Conservation (phyloP, 2,113 vertebrate species). For the Hipposideros armiger region DNA sequence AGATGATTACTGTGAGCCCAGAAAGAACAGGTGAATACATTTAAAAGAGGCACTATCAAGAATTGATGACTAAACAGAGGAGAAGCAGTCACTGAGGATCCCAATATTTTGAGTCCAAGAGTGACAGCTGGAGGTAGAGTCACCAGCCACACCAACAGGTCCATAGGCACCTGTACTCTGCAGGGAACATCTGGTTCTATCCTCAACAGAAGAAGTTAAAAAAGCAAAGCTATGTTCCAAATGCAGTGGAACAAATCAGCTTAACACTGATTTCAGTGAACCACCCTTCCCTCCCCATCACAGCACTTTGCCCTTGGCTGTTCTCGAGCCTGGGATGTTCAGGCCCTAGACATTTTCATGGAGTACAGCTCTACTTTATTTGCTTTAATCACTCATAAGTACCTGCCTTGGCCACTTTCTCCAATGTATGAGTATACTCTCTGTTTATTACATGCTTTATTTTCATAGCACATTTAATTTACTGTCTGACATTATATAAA, state of each 20-base stretch:
- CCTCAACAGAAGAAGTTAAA: not conserved
- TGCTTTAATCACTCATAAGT: not conserved
- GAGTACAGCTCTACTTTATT: not conserved
- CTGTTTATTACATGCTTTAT: not conserved
- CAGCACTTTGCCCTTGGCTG: not conserved
- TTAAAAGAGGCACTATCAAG: not conserved
- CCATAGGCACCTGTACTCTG: not conserved
- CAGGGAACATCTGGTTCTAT: not conserved
- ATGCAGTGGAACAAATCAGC: not conserved
- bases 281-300: too few species aligned
- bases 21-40: not conserved
- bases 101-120: not conserved
- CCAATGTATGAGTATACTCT: not conserved
- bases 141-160: not conserved
- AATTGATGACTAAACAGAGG: not conserved
- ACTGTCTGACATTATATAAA: not conserved
- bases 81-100: not conserved
- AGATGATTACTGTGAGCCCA: not conserved
- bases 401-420: not conserved
- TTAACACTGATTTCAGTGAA: not conserved
- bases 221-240: not conserved
- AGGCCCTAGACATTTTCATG: fast-evolving
- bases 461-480: not conserved
- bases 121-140: not conserved
- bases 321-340: not conserved